Evolutionary conservation across 2,797 vertebrate species (phyloP).

Genomic region (Austrolebias charrua): DNA sequence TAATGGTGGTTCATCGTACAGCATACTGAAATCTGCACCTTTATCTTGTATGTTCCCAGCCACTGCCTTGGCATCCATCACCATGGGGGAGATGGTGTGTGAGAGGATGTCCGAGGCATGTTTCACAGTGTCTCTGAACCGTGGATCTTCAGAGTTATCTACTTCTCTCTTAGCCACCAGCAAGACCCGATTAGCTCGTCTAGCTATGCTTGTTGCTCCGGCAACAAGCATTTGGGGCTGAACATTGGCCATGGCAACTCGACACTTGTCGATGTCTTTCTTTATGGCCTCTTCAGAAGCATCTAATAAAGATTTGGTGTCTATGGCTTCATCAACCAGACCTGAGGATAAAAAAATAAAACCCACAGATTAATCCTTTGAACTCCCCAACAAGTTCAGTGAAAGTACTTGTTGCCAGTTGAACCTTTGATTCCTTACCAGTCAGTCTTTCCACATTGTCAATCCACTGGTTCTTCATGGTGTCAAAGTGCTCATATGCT

Average conservation of each 20-base stretch:
- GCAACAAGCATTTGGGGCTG: slow-evolving; percentile 98
- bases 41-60: slow-evolving; percentile 96
- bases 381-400: neutral
- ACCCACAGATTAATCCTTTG: neutral
- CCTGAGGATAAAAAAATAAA: slow-evolving; percentile 76
- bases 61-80: slow-evolving; percentile 96
- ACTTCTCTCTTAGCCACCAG: slow-evolving; percentile 95
- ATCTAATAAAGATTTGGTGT: slow-evolving; percentile 94
- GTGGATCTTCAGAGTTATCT: slow-evolving; percentile 97
- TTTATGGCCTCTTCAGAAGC: slow-evolving; percentile 98
- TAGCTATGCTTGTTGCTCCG: slow-evolving; percentile 96
- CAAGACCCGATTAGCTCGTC: slow-evolving; percentile 94
- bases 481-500: slow-evolving; percentile 97
- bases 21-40: slow-evolving; percentile 72
- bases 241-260: slow-evolving; percentile 97
- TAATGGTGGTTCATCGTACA: neutral
- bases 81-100: slow-evolving; percentile 97
- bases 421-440: slow-evolving; percentile 69
- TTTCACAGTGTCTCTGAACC: slow-evolving; percentile 94
- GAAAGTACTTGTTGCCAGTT: neutral
- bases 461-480: slow-evolving; percentile 99
- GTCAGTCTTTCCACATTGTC: slow-evolving; percentile 98
- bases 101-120: slow-evolving; percentile 92
- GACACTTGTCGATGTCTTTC: slow-evolving; percentile 97
- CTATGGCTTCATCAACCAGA: slow-evolving; percentile 96